Conservation (phyloP, 1,140 invertebrate genomes). For the Hermetia illucens region DNA sequence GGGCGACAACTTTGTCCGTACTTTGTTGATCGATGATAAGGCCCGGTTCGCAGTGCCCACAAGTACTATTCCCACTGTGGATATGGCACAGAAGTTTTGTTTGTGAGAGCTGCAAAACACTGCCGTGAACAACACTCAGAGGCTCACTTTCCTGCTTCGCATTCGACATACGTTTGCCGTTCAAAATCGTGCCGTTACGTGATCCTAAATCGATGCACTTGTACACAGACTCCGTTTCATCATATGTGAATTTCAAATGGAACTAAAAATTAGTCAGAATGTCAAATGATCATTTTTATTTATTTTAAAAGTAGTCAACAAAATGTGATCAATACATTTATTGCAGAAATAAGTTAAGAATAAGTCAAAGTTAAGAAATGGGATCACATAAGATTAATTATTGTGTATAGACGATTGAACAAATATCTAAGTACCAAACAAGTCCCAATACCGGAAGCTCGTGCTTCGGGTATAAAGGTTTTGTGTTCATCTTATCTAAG, state of each 20-base stretch:
- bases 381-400: no score
- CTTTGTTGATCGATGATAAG: constrained; percentile 36
- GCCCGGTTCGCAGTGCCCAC: constrained; percentile 80
- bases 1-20: neutral
- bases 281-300: no score
- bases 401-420: no score
- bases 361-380: no score
- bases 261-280: no score
- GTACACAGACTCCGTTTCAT: constrained; percentile 45
- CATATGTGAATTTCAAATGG: constrained; percentile 59
- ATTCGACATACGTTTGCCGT: constrained; percentile 58
- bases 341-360: no score
- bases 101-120: constrained; percentile 48
- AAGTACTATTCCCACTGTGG: constrained; percentile 71
- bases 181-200: constrained; percentile 73
- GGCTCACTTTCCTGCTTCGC: constrained; percentile 53
- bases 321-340: no score
- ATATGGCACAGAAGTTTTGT: constrained; percentile 75
- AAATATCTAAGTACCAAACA: no score
- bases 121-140: constrained; percentile 54
- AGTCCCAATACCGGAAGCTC: no score
- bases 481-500: no score
- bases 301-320: no score
- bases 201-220: constrained; percentile 68
- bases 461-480: no score